Evolutionary conservation across 2,797 vertebrate genomes (phyloP).

Genomic region (Thamnophis elegans): DNA sequence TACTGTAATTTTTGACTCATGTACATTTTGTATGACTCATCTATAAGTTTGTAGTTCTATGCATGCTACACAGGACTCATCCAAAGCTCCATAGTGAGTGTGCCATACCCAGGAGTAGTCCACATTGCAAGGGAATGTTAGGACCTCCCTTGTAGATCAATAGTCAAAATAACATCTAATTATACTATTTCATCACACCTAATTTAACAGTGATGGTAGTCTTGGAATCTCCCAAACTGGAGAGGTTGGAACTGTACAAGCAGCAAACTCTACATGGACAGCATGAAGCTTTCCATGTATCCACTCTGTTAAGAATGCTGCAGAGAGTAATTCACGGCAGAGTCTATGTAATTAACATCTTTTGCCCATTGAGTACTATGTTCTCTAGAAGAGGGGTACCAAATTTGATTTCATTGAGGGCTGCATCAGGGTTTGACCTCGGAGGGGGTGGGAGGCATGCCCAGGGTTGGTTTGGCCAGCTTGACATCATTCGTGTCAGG

Average conservation of each 20-base stretch:
- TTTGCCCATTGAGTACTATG: neutral
- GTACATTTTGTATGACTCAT: neutral
- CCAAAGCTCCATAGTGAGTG: neutral
- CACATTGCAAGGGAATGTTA: neutral
- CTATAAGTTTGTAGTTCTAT: neutral
- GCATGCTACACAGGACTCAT: neutral
- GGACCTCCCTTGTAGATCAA: neutral
- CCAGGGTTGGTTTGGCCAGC: too few relatives aligned
- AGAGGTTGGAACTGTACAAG: neutral
- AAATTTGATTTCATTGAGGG: too few relatives aligned
- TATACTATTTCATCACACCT: neutral
- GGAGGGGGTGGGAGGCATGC: too few relatives aligned
- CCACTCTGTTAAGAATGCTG: neutral
- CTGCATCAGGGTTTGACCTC: too few relatives aligned
- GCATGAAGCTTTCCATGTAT: neutral
- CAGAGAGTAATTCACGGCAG: neutral
- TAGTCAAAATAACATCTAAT: neutral
- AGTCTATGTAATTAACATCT: neutral
- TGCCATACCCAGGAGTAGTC: neutral
- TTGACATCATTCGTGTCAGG: too few relatives aligned
- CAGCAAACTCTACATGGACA: neutral
- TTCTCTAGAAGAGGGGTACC: neutral
- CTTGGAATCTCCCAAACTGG: neutral
- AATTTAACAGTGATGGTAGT: neutral
- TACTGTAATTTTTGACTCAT: neutral